Percentiles rank a stretch among this genome's conserved stretches.
phyloP scores from a whole-genome alignment of 2,888 invertebrate species.

The Gastrophysa polygoni region DNA sequence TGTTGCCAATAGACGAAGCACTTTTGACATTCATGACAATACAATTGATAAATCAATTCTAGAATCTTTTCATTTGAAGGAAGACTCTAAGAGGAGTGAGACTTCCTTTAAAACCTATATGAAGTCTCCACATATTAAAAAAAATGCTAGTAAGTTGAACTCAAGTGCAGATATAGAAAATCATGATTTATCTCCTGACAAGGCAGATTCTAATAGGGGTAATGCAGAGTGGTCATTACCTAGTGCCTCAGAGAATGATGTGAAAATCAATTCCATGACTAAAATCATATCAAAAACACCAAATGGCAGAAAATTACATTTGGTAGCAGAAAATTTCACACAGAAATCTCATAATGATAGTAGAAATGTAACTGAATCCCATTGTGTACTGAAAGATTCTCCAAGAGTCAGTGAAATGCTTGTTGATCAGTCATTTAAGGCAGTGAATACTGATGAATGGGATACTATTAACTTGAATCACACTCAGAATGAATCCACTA shows the following conservation, averaged over 20 bases:
- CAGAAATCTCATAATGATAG: background rate
- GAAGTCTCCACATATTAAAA: slow-evolving; percentile 2
- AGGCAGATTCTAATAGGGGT: background rate
- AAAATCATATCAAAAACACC: background rate
- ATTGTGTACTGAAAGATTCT: too few species aligned
- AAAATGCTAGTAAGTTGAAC: background rate
- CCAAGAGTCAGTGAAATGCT: too few species aligned
- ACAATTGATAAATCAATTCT: background rate
- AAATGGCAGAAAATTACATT: background rate
- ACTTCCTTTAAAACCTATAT: slow-evolving; percentile 3
- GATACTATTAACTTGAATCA: background rate
- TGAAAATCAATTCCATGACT: background rate
- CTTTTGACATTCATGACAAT: slow-evolving; percentile 8
- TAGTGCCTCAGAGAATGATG: background rate
- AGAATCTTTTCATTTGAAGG: background rate
- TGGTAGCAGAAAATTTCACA: background rate
- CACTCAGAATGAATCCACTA: background rate
- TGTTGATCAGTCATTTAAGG: too few species aligned
- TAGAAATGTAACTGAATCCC: too few species aligned
- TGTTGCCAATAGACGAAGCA: slow-evolving; percentile 1
- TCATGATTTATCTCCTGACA: background rate
- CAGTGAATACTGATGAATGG: background rate
- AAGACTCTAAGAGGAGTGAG: background rate
- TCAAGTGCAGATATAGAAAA: background rate
- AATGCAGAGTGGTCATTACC: background rate